Conservation (phyloP, 2,113 vertebrate species). For the Cettia cetti region DNA sequence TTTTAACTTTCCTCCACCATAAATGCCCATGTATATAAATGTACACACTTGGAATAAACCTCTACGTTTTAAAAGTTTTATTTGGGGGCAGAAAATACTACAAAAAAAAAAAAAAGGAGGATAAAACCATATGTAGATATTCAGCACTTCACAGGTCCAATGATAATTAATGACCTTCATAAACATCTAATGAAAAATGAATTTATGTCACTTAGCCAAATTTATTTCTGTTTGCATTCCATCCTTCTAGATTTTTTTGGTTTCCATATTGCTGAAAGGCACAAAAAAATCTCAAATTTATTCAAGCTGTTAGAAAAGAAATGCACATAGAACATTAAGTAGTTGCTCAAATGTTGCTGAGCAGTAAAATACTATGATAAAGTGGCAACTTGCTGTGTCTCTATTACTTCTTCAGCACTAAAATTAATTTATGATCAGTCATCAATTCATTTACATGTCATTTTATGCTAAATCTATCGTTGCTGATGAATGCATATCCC, state of each 20-base stretch:
- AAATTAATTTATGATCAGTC: conserved; percentile 93
- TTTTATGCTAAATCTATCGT: conserved; percentile 86
- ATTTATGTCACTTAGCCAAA: conserved; percentile 71
- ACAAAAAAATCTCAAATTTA: conserved; percentile 67
- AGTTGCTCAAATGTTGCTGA: conserved; percentile 77
- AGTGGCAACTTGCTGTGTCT: conserved; percentile 78
- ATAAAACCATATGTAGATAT: not conserved
- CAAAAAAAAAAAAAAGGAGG: not conserved
- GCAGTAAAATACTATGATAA: conserved; percentile 79
- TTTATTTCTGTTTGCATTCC: conserved; percentile 71
- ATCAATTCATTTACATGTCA: conserved; percentile 92
- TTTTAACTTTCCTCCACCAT: not conserved
- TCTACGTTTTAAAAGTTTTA: not conserved
- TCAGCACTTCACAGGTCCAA: conserved; percentile 19
- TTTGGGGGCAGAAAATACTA: not conserved
- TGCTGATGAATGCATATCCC: conserved; percentile 83
- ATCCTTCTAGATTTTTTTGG: conserved; percentile 45
- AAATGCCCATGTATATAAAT: not conserved
- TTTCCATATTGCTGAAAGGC: conserved; percentile 67
- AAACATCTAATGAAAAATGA: conserved; percentile 75
- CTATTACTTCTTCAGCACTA: conserved; percentile 83
- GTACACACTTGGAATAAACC: not conserved
- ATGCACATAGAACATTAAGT: conserved; percentile 71
- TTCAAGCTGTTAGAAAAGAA: conserved; percentile 70
- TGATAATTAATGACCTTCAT: conserved; percentile 66